A percentile compares a stretch with the other conserved stretches of the same genome.
Conservation (phyloP, 2,888 invertebrate genomes). For the Apotomis betuletana region DNA sequence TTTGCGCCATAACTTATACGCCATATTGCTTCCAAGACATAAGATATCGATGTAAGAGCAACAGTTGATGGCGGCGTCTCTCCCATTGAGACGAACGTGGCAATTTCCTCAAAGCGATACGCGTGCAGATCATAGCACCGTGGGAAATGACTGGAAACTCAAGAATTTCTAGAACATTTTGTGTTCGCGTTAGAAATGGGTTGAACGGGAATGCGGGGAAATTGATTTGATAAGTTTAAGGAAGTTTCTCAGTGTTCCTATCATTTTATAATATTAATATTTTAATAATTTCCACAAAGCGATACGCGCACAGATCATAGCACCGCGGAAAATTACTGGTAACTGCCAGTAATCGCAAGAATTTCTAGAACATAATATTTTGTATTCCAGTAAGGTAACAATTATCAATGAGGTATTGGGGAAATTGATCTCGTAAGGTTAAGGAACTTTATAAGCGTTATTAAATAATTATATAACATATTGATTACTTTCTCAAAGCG, state of each 20-base stretch:
- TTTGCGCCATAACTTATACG: background rate
- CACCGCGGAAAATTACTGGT: conserved; percentile 48
- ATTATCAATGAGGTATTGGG: too few species aligned
- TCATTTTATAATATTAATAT: too few species aligned
- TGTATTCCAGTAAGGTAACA: background rate
- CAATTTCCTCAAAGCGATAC: conserved; percentile 61
- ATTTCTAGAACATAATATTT: conserved; percentile 7
- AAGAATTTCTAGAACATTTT: conserved; percentile 5
- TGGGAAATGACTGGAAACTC: conserved; percentile 47
- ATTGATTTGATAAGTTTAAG: too few species aligned
- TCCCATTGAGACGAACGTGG: conserved; percentile 60
- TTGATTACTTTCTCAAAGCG: conserved; percentile 57
- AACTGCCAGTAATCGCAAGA: conserved; percentile 18
- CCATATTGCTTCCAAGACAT: conserved; percentile 26
- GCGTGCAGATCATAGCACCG: conserved; percentile 50
- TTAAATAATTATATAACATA: too few species aligned
- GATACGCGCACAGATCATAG: conserved; percentile 52
- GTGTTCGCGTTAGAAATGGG: background rate
- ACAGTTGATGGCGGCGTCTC: conserved; percentile 62
- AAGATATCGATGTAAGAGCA: conserved; percentile 58
- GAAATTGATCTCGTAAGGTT: too few species aligned
- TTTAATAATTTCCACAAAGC: conserved; percentile 56
- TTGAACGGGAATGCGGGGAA: too few species aligned
- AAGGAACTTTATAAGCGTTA: too few species aligned
- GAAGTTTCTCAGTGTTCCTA: too few species aligned